phyloP scores from a whole-genome alignment of 2,113 vertebrate species.

The Laticauda laticaudata region DNA sequence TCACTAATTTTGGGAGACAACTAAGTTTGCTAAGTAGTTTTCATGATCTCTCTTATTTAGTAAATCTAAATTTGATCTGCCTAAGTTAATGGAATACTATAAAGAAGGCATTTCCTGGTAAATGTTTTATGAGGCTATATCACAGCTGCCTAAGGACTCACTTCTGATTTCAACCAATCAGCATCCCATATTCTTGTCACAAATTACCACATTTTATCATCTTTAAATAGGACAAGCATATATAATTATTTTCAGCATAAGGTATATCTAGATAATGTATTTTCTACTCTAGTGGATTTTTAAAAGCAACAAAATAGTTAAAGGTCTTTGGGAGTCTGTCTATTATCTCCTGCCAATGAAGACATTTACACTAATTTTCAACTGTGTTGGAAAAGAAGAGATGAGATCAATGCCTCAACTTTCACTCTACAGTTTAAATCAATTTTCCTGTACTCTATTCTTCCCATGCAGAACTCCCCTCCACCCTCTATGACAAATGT shows the following conservation, averaged over 20 bases:
- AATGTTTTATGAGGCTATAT: slow-evolving; percentile 36
- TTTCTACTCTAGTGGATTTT: slow-evolving; percentile 79
- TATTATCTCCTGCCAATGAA: slow-evolving; percentile 72
- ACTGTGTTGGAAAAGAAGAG: slow-evolving; percentile 66
- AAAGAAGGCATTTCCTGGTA: slow-evolving; percentile 63
- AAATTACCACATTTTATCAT: slow-evolving; percentile 69
- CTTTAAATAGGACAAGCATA: slow-evolving; percentile 80
- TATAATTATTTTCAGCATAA: slow-evolving; percentile 80
- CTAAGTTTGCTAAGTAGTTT: slow-evolving; percentile 12
- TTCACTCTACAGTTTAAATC: slow-evolving; percentile 60
- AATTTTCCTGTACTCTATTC: slow-evolving; percentile 59
- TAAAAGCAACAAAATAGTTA: slow-evolving; percentile 79
- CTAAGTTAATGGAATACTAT: slow-evolving; percentile 55
- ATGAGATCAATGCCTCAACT: slow-evolving; percentile 65
- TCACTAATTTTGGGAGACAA: slow-evolving; percentile 31
- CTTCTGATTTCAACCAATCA: slow-evolving; percentile 58
- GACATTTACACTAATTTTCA: slow-evolving; percentile 67
- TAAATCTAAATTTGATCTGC: slow-evolving; percentile 41
- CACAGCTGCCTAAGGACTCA: slow-evolving; percentile 55
- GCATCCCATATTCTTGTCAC: slow-evolving; percentile 64
- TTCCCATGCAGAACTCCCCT: slow-evolving; percentile 15
- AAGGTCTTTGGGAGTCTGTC: slow-evolving; percentile 79
- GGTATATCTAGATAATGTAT: slow-evolving; percentile 82
- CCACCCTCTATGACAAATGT: slow-evolving; percentile 57
- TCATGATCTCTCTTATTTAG: slow-evolving; percentile 39